A percentile compares a stretch with the other conserved stretches of the same genome.
These are phyloP conservation scores for Microcebus tavaratra DNA, from an alignment of 2,113 vertebrate genomes.

Conservation along the genomic window DNA sequence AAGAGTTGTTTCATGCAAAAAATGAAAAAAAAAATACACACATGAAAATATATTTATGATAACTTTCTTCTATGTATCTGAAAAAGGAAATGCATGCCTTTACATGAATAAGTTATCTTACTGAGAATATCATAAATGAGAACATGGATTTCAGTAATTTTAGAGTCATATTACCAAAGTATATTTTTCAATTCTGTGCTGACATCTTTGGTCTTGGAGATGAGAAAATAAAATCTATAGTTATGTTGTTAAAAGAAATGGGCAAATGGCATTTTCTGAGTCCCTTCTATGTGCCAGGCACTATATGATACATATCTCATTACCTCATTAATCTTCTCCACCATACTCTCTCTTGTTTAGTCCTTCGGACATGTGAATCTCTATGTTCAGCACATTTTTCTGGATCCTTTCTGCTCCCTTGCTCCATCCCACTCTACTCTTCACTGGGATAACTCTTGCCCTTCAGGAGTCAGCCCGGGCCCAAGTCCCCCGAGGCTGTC, in stretches of 20 bases:
- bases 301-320: neutral
- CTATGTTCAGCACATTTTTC: neutral
- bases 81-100: neutral
- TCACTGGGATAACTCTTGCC: neutral
- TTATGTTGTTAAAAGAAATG: neutral
- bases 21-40: neutral
- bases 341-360: neutral
- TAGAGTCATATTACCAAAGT: neutral
- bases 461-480: neutral
- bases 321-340: neutral
- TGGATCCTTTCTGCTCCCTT: neutral
- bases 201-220: neutral
- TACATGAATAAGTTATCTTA: neutral
- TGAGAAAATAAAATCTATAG: slow-evolving; percentile 7
- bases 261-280: neutral
- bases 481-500: neutral
- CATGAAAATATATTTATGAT: neutral
- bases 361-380: neutral
- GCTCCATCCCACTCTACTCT: neutral
- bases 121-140: neutral
- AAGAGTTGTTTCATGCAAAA: neutral
- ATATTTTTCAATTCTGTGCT: neutral
- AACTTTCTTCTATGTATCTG: neutral
- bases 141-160: neutral
- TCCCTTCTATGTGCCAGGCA: neutral